phyloP scores from a whole-genome alignment of 2,888 invertebrate species.

The Euproctis similis region DNA sequence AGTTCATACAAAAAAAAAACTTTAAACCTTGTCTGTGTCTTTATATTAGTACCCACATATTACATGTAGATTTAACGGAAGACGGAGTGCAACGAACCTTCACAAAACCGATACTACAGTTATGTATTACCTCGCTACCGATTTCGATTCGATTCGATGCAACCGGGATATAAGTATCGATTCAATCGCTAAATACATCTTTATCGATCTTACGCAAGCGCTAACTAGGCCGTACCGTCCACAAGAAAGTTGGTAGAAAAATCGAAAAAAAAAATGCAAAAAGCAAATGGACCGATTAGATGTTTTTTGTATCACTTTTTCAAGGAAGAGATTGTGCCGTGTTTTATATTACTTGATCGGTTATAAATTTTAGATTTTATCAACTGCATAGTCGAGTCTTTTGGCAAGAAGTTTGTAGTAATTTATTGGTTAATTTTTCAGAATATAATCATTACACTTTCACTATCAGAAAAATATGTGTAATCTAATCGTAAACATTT shows the following conservation, averaged over 20 bases:
- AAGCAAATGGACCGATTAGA: not conserved
- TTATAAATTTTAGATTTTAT: too few relatives aligned
- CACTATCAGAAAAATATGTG: too few relatives aligned
- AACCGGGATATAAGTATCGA: constrained; percentile 17
- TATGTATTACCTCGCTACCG: constrained; percentile 3
- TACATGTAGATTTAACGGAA: too few relatives aligned
- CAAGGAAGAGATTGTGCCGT: not conserved
- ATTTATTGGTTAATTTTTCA: too few relatives aligned
- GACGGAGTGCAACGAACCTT: constrained; percentile 1
- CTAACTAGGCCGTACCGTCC: constrained; percentile 28
- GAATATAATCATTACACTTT: too few relatives aligned
- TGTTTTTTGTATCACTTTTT: not conserved
- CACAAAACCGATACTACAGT: constrained; percentile 3
- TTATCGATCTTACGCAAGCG: constrained; percentile 24
- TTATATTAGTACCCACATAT: too few relatives aligned
- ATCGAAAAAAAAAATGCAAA: not conserved
- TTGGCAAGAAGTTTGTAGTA: too few relatives aligned
- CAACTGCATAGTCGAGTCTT: too few relatives aligned
- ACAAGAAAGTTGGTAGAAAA: too few relatives aligned
- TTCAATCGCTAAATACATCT: constrained; percentile 23
- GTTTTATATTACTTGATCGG: not conserved
- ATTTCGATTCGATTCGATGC: constrained; percentile 3
- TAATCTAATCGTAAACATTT: too few relatives aligned
- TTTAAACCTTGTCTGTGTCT: too few relatives aligned
- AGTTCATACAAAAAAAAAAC: not conserved